phyloP scores from a whole-genome alignment of 1,140 invertebrate species.

The Zophobas atratus region DNA sequence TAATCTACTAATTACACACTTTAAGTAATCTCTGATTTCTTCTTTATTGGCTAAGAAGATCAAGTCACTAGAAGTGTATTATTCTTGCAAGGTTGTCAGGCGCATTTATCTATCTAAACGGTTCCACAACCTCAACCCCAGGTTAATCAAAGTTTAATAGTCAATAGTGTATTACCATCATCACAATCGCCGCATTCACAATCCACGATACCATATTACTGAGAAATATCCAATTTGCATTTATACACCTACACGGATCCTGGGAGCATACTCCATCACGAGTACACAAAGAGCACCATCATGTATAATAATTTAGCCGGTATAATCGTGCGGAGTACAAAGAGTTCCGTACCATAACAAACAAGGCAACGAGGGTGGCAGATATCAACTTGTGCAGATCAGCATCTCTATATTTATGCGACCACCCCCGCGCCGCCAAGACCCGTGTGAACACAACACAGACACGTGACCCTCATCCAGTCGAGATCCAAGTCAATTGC shows the following conservation, averaged over 20 bases:
- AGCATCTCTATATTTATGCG: constrained; percentile 20
- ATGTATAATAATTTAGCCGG: constrained; percentile 45
- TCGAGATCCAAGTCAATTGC: constrained; percentile 24
- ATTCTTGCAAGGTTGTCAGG: too few relatives aligned
- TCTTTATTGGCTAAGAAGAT: too few relatives aligned
- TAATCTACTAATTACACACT: too few relatives aligned
- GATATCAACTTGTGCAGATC: constrained; percentile 40
- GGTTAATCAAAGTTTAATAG: constrained; percentile 34
- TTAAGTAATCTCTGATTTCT: too few relatives aligned
- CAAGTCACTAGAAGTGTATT: too few relatives aligned
- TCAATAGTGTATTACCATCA: constrained; percentile 26
- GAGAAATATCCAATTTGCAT: constrained; percentile 49
- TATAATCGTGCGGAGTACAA: constrained; percentile 21
- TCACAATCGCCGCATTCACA: constrained; percentile 39
- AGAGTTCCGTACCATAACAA: constrained; percentile 38
- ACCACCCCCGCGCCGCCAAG: constrained; percentile 24
- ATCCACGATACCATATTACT: constrained; percentile 41
- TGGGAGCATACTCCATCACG: constrained; percentile 42
- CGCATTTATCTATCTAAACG: neutral
- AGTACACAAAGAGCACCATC: constrained; percentile 40
- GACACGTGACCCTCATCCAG: constrained; percentile 30
- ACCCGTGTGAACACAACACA: constrained; percentile 23
- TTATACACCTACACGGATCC: constrained; percentile 45
- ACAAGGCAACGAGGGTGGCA: constrained; percentile 37
- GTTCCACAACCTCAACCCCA: constrained; percentile 7